A percentile compares a stretch with the other conserved stretches of the same genome.
phyloP scores from a whole-genome alignment of 1,140 invertebrate species.

The Aphelenchoides besseyi region DNA sequence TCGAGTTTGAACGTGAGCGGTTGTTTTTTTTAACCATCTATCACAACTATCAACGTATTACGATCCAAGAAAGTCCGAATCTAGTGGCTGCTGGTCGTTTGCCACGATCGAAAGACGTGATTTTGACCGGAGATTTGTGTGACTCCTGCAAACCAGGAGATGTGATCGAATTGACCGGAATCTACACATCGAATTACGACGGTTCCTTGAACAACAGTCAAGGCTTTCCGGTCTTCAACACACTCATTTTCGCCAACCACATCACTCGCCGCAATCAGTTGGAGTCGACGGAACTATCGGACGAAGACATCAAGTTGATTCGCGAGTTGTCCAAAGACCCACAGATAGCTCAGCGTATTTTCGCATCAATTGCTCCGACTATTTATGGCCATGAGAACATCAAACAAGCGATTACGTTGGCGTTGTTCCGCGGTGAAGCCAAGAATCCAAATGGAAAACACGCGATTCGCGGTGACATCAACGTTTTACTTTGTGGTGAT shows the following conservation, averaged over 20 bases:
- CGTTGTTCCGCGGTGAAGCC: conserved; percentile 90
- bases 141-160: conserved; percentile 96
- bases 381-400: conserved; percentile 97
- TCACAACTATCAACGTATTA: conserved; percentile 95
- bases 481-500: conserved; percentile 91
- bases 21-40: conserved; percentile 87
- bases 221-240: conserved; percentile 95
- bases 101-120: conserved; percentile 94
- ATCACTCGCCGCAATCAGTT: conserved; percentile 86
- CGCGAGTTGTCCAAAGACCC: conserved; percentile 85
- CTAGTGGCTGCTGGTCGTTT: conserved; percentile 88
- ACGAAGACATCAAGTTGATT: conserved; percentile 88
- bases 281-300: conserved; percentile 84
- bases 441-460: conserved; percentile 83
- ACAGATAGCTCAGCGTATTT: conserved; percentile 76
- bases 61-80: conserved; percentile 85
- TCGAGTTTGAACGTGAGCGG: too few species aligned
- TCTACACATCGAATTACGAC: conserved; percentile 97
- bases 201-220: conserved; percentile 86
- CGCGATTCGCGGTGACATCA: conserved; percentile 74
- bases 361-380: conserved; percentile 84
- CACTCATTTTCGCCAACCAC: conserved; percentile 93
- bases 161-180: conserved; percentile 81
- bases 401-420: conserved; percentile 83
- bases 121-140: conserved; percentile 88